Percentiles rank a stretch among this genome's conserved stretches.
phyloP scores from a whole-genome alignment of 2,113 vertebrate species.

The Aldabrachelys gigantea region DNA sequence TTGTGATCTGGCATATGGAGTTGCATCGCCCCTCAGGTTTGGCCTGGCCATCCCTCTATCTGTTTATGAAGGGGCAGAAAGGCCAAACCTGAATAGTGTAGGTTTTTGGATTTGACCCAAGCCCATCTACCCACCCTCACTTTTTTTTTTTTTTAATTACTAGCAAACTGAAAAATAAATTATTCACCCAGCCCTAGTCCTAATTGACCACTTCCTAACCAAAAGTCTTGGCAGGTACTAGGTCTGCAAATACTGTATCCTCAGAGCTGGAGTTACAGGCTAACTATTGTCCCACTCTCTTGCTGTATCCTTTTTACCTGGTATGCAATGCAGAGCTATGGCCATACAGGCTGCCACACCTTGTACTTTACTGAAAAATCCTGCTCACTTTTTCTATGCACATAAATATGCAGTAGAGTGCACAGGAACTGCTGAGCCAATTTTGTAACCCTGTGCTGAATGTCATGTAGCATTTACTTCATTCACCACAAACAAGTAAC shows the following conservation, averaged over 20 bases:
- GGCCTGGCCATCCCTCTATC: too few species aligned
- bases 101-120: too few species aligned
- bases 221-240: not conserved
- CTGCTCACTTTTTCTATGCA: not conserved
- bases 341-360: not conserved
- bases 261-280: not conserved
- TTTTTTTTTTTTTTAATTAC: too few species aligned
- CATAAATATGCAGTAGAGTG: fast-evolving
- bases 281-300: not conserved
- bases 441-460: not conserved
- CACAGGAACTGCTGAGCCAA: not conserved
- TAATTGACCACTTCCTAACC: not conserved
- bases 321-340: not conserved
- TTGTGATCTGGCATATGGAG: too few species aligned
- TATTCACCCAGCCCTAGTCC: too few species aligned
- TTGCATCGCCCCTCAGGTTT: too few species aligned
- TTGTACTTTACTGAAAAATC: not conserved
- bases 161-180: too few species aligned
- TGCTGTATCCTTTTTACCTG: not conserved
- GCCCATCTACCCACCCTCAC: too few species aligned
- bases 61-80: too few species aligned
- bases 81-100: too few species aligned
- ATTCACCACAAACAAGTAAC: not conserved
- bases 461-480: not conserved
- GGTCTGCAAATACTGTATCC: not conserved